phyloP scores from a whole-genome alignment of 2,888 invertebrate species.

The Strigamia crassipes region DNA sequence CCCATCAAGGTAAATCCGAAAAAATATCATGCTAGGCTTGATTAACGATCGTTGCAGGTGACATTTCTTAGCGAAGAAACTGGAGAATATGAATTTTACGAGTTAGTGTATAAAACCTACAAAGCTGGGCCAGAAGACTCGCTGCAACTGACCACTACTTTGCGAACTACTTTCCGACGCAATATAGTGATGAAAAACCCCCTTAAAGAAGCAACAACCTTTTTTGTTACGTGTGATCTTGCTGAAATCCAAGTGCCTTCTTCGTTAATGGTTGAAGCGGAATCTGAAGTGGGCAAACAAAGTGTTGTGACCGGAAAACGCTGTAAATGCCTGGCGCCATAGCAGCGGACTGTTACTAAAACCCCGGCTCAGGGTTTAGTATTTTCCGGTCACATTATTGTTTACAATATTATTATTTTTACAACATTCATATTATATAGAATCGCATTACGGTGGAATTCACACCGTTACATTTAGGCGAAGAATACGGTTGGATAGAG shows the following conservation, averaged over 20 bases:
- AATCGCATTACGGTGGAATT: not conserved
- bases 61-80: slow-evolving; percentile 1
- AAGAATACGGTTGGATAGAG: not conserved
- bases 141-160: not conserved
- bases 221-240: not conserved
- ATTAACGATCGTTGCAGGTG: not conserved
- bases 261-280: not conserved
- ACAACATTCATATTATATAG: not conserved
- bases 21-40: too few species aligned
- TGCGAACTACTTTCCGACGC: not conserved
- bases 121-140: slow-evolving; percentile 4
- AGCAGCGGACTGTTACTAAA: too few species aligned
- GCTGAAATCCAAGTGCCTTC: not conserved
- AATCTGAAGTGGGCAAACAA: not conserved
- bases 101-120: not conserved
- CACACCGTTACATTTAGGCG: not conserved
- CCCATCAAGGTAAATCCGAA: not conserved
- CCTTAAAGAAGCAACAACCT: not conserved
- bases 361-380: too few species aligned
- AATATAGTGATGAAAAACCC: not conserved
- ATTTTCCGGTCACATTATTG: too few species aligned
- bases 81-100: slow-evolving; percentile 34
- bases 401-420: too few species aligned
- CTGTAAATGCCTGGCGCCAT: too few species aligned
- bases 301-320: too few species aligned